Base-by-base conservation (phyloP, 35 echinoderm and acorn worm genomes). In the Heliocidaris tuberculata region DNA sequence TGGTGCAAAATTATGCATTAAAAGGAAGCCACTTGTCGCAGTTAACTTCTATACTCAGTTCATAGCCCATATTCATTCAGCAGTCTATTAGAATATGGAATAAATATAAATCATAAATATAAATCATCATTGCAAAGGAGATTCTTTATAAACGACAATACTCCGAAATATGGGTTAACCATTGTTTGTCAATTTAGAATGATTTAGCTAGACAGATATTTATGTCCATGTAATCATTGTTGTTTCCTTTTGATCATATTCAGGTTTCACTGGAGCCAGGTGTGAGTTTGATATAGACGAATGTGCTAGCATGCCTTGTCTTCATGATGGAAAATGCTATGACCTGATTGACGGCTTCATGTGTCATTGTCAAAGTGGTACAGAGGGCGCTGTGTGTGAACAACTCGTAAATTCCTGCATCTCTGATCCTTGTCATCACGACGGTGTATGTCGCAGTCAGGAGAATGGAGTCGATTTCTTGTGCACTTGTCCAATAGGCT, bases 271-370 rank as follows among this genome's bases (percentile, higher is more conserved):
- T 71, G 96, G 96, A 61, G 94, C 24, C 30, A 87, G 60, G 30
- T 97, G 96, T 94, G 96, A 97, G 86, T 19, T 94, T 12, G 93
- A 97, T 15, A 93, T 94, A 21, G 65, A 97, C 47, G 95, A 97
- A 49, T 97, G 96, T 60, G 85, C 78, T 7, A 94, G 85, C 27
- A 86, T 60, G 30, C 97, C 94, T 13, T 98, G 97, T 95, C 70
- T 96, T 95, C 94, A 98, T 94, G 94, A 92, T 61, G 95, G 94
- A 54, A 97, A 89, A 8, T 97, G 97, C 52, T 13, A 94, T 85
- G 97, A 97, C 86, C 50, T 97, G 12, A 93, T 93, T 19, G 93
- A 94, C 32, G 88, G 95, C 31, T 97, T 96, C 47, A 11, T 52
- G 16, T 97, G 97, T 85, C 32, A 85, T 17, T 97, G 97, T 90